Evolutionary conservation across 2,888 invertebrate genomes (phyloP), one percentile per base, ranked within the genome.

Genomic region (Synergus gifuensis): DNA sequence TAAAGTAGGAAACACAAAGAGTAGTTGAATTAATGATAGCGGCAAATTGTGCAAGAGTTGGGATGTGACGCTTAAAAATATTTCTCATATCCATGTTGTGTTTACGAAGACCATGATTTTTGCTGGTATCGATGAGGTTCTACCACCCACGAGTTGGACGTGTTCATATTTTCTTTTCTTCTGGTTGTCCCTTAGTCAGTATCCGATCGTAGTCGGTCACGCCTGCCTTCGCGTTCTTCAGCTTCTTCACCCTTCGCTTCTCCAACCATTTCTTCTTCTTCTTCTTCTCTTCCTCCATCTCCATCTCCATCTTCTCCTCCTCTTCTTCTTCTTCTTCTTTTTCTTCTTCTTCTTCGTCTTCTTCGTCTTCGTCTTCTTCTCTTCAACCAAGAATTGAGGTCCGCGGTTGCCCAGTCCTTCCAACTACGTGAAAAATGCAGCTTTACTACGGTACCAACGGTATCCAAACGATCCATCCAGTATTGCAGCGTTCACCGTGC

Each of bases 381-480:
- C 81, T 82, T 83, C 81, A 78, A 44, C 80, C 79, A 81, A 81
- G 82, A 80, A 84, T 83, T 78, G 82, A 84, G 84, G 79, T 81
- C 84, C 85, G 85, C 82, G 81, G 85, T 82, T 85, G 83, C 84
- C 81, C 79, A 85, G 86, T 85, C 87, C 87, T 86, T 86, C 87
- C 83, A 88, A 86, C 85, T 85, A 88, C 88, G 88, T 86, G 87
- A 88, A 88, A 89, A 89, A 89, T 89, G 89, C 85, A 85, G 86
- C 87, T 85, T 86, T 84, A 87, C 87, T 87, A 88, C 83, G 87
- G 85, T 87, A 84, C 86, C 87, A 87, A 84, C 85, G 89, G 88
- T 85, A 88, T 86, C 85, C 87, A 81, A 83, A 78, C 85, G 83
- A 83, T 87, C 86, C 86, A 86, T 85, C 86, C 81, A 81, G 76